Percentiles rank a stretch among this genome's conserved stretches.
phyloP scores from a whole-genome alignment of 2,888 invertebrate species.

The Nomada fucata region DNA sequence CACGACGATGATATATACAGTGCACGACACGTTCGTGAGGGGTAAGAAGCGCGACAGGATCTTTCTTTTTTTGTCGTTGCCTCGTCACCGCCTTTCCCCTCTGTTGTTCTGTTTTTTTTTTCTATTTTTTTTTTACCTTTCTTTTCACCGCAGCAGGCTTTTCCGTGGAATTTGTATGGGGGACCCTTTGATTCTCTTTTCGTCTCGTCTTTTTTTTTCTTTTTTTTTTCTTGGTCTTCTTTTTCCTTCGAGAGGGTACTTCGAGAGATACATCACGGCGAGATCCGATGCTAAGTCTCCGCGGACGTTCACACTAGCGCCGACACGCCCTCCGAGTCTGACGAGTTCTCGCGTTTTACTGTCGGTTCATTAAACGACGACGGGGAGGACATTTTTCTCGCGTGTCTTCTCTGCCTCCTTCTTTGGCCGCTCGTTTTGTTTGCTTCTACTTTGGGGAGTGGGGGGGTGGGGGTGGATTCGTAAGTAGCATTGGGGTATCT shows the following conservation, averaged over 20 bases:
- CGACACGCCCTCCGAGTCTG: slow-evolving; percentile 66
- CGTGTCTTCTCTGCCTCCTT: neutral
- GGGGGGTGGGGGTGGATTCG: too few species aligned
- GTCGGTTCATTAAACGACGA: neutral
- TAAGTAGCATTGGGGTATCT: neutral
- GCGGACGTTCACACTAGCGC: slow-evolving; percentile 45
- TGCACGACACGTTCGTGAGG: too few species aligned
- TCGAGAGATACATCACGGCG: neutral
- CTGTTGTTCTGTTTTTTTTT: too few species aligned
- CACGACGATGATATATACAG: too few species aligned
- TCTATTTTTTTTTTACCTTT: too few species aligned
- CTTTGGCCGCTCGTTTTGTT: neutral
- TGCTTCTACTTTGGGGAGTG: neutral
- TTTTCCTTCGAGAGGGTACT: neutral
- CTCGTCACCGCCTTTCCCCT: too few species aligned
- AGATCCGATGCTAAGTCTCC: slow-evolving; percentile 68
- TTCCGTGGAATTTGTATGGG: neutral
- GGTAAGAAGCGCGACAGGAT: too few species aligned
- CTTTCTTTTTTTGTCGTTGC: too few species aligned
- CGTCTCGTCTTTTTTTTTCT: neutral
- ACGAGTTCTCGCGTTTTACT: neutral
- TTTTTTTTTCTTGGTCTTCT: neutral
- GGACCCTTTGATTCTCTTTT: neutral
- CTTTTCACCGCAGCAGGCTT: neutral
- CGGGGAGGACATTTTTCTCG: neutral